A percentile compares a stretch with the other conserved stretches of the same genome.
Conservation (phyloP, 2,113 vertebrate species). For the Crotalus viridis region DNA sequence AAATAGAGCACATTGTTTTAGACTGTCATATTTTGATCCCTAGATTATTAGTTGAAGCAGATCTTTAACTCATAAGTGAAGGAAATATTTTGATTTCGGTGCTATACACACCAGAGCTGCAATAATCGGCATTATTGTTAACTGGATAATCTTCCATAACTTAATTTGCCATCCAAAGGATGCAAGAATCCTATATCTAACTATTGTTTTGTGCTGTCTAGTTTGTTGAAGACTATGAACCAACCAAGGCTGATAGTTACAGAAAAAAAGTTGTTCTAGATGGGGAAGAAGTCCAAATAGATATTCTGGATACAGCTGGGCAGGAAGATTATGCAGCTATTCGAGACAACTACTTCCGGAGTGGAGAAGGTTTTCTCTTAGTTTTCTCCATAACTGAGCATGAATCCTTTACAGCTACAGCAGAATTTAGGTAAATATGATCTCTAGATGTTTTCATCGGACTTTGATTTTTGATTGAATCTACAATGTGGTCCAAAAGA, state of each 20-base stretch:
- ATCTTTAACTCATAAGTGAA: not conserved
- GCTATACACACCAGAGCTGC: not conserved
- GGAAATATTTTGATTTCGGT: not conserved
- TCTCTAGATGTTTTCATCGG: not conserved
- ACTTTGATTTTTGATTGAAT: not conserved
- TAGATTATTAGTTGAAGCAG: not conserved
- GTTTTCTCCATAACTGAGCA: constrained; percentile 97
- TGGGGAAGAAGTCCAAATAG: constrained; percentile 96
- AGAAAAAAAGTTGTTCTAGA: constrained; percentile 98
- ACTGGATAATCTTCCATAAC: not conserved
- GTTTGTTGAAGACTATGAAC: constrained; percentile 99
- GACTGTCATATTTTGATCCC: not conserved
- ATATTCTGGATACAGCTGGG: constrained; percentile 86
- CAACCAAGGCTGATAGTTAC: constrained; percentile 98
- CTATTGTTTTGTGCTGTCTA: constrained; percentile 54
- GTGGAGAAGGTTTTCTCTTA: constrained; percentile 93
- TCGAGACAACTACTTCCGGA: constrained; percentile 97
- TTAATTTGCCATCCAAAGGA: not conserved
- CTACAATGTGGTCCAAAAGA: not conserved
- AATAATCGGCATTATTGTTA: not conserved
- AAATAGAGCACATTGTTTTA: not conserved
- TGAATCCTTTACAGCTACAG: constrained; percentile 89
- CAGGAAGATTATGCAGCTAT: constrained; percentile 99
- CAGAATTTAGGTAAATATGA: constrained; percentile 84
- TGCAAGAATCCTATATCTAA: not conserved